phyloP scores from a whole-genome alignment of 2,888 invertebrate species.

The Ditula angustiorana region DNA sequence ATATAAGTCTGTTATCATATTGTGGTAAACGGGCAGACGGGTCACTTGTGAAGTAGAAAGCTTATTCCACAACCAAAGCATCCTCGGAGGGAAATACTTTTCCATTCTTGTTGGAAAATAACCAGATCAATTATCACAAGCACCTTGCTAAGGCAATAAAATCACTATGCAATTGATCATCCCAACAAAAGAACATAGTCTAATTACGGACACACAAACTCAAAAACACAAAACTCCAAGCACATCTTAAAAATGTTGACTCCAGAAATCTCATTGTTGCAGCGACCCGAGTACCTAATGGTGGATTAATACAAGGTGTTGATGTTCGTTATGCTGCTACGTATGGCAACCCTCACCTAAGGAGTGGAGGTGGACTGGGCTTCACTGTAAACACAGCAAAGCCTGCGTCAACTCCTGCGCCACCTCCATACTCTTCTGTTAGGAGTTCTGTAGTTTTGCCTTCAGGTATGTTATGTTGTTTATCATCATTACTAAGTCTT shows the following conservation, averaged over 20 bases:
- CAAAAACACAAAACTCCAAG: no score
- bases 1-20: no score
- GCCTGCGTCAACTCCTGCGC: constrained; percentile 92
- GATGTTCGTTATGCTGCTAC: constrained; percentile 95
- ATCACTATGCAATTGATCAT: no score
- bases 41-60: no score
- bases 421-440: constrained; percentile 89
- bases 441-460: constrained; percentile 77
- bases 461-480: constrained; percentile 64
- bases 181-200: no score
- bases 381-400: constrained; percentile 88
- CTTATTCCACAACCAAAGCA: no score
- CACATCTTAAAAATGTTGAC: background rate
- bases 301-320: constrained; percentile 83
- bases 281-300: constrained; percentile 70
- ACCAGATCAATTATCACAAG: no score
- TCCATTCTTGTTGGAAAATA: no score
- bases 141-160: no score
- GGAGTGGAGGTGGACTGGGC: constrained; percentile 86
- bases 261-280: constrained; percentile 39
- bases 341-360: constrained; percentile 95
- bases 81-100: no score
- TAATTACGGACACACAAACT: no score
- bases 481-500: background rate
- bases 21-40: no score